Evolutionary conservation across 2,888 invertebrate species (phyloP), one percentile per base, ranked within the genome.

Genomic region (Dynastes tityus): DNA sequence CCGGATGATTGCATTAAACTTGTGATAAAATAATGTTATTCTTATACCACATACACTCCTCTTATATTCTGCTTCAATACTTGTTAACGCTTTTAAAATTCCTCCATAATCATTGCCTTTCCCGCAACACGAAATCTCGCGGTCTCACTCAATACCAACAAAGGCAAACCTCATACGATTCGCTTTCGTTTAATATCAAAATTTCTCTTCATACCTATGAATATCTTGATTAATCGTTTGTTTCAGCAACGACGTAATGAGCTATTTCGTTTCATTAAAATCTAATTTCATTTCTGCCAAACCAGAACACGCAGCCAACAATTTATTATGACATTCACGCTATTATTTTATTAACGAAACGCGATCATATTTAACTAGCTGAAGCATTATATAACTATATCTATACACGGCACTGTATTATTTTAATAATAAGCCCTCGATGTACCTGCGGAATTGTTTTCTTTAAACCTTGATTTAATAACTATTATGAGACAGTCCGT

Each of bases 271-370:
- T 32, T 32, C 49, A 13, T 67, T 67, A 67, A 67, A 67, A 67
- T 67, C 67, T 49, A 67, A 45, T 67, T 67, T 67, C 45, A 49
- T 67, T 67, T 67, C 45, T 27, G 67, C 45, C 67, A 27, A 67
- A 67, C 22, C 67, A 32, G 22, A 67, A 49, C 67, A 67, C 49
- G 67, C 45, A 67, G 27, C 67, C 13, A 45, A 16, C 16, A 45
- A 67, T 67, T 67, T 67, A 67, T 67, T 67, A 2, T 27, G 67
- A 49, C 45, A 49, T 49, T 22, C 67, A 67, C 67, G 67, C 67
- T 67, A 67, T 67, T 67, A 45, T 67, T 67, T 67, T 45, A 67
- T 67, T 45, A 67, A 49, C 49, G 11, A 45, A 45, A 67, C 55
- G 22, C 16, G 8, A 58, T 58, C 2, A 58, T 16, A 5, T 63